These are phyloP conservation scores for Drosophila melanosoma DNA, from an alignment of 2,888 invertebrate genomes.

Conservation along the genomic window DNA sequence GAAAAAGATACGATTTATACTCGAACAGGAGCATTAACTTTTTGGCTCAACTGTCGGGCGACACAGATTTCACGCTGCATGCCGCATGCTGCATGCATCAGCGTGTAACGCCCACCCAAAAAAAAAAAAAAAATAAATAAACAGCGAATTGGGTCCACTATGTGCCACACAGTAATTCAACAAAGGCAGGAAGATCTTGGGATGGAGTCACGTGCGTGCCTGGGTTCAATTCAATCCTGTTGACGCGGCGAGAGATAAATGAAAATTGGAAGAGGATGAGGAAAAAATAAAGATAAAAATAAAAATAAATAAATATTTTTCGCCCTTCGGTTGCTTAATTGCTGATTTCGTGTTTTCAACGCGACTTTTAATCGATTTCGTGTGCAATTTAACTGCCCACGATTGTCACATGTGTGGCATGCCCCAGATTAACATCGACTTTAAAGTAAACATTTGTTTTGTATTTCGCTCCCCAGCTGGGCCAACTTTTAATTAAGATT, in stretches of 20 bases:
- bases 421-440: conserved; percentile 55
- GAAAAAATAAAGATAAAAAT: conserved; percentile 16
- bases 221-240: conserved; percentile 57
- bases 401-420: conserved; percentile 60
- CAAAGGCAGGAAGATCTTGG: conserved; percentile 13
- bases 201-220: conserved; percentile 65
- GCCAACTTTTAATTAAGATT: conserved; percentile 75
- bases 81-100: conserved; percentile 16
- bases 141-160: neutral
- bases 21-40: conserved; percentile 30
- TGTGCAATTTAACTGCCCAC: conserved; percentile 65
- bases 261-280: conserved; percentile 17
- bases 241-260: conserved; percentile 37
- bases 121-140: neutral
- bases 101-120: conserved; percentile 45
- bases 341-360: conserved; percentile 71
- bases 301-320: conserved; percentile 45
- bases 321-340: conserved; percentile 69
- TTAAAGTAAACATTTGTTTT: conserved; percentile 78
- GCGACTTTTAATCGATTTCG: conserved; percentile 70
- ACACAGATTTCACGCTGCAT: conserved; percentile 49
- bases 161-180: conserved; percentile 4
- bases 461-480: conserved; percentile 35
- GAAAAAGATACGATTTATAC: conserved; percentile 23
- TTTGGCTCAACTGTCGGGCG: conserved; percentile 31